A percentile compares a stretch with the other conserved stretches of the same genome.
Evolutionary conservation across 2,797 vertebrate genomes (phyloP).

Genomic region (Falco columbarius): DNA sequence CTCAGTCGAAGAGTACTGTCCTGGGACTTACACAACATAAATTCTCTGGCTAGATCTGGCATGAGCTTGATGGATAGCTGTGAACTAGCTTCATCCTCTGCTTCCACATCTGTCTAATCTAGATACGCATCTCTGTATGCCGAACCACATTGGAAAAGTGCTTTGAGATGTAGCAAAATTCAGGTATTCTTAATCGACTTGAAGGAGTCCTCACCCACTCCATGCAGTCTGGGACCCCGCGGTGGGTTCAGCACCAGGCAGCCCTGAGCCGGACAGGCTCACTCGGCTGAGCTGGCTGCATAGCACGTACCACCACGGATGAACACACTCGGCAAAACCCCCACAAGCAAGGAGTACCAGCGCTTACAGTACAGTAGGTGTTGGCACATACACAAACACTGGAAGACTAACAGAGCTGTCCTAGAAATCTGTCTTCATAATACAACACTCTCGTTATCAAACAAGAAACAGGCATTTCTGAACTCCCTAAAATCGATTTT

Average conservation of each 20-base stretch:
- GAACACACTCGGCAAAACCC: neutral
- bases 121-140: neutral
- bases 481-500: neutral
- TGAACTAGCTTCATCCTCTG: neutral
- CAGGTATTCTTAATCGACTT: fast-evolving
- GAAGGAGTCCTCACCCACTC: too few relatives aligned
- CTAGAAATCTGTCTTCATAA: neutral
- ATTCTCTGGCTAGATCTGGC: neutral
- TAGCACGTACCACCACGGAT: fast-evolving
- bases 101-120: neutral
- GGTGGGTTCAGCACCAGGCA: neutral
- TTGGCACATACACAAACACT: fast-evolving
- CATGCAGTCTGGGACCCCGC: fast-evolving
- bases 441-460: neutral
- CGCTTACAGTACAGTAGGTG: neutral
- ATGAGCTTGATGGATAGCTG: neutral
- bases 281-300: neutral
- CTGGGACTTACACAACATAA: neutral
- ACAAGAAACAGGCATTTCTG: neutral
- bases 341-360: neutral
- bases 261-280: neutral
- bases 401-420: neutral
- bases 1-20: neutral
- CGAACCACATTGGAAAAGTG: fast-evolving
- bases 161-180: fast-evolving